Evolutionary conservation across 2,888 invertebrate genomes (phyloP), one percentile per base, ranked within the genome.

Genomic region (Ophion ellenae): DNA sequence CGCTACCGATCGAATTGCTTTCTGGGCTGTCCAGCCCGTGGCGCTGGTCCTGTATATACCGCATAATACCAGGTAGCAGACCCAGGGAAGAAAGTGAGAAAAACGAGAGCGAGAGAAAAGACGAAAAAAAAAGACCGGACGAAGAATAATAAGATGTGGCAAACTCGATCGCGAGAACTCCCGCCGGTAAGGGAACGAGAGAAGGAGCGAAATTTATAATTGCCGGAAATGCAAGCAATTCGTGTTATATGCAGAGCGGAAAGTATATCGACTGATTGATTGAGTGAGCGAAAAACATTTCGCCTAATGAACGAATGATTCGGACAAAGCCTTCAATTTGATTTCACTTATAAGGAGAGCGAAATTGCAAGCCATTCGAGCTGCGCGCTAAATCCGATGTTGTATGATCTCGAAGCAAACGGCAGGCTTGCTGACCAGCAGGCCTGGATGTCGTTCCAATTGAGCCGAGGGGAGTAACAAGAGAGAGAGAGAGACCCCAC

Each of bases 1-100:
- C 86, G 86, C 83, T 83, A 86, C 86, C 86, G 81, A 86, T 86
- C 86, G 83, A 86, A 86, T 83, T 86, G 81, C 83, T 83, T 79
- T 83, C 83, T 81, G 74, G 78, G 10, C 57, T 76, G 66, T 82
- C 75, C 73, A 70, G 64, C 66, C 84, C 64, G 64, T 74, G 70
- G 79, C 83, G 53, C 79, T 69, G 78, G 36, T 70, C 79, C 79
- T 75, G 66, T 75, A 82, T 71, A 85, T 61, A 75, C 82, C 74
- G 79, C 70, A 85, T 82, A 85, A 85, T 82, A 79, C 78, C 82
- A 85, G 85, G 85, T 85, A 82, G 85, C 85, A 71, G n/a, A 71
- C 64, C 53, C 59, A 70, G 20, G 70, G 63, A 57, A 36, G 53
- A 76, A 24, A 70, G 59, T 57, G 40, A 80, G 69, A 53, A 47